Conservation (phyloP, 2,888 invertebrate genomes). For the Mimas tiliae region DNA sequence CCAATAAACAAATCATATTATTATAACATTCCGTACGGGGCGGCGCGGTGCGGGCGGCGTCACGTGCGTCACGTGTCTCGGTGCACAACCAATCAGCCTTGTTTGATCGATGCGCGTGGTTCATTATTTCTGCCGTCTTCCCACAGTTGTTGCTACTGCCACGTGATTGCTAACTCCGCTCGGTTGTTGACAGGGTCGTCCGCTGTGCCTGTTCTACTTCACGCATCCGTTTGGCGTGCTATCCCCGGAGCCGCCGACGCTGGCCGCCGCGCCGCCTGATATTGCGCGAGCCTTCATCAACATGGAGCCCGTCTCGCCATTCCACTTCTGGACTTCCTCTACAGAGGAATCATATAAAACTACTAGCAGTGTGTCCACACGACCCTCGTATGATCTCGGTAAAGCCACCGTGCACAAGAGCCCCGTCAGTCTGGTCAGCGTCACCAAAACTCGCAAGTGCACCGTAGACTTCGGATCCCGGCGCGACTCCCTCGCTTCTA, state of each 20-base stretch:
- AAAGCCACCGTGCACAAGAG: slow-evolving; percentile 51
- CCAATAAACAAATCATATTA: not conserved
- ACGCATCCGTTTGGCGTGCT: slow-evolving; percentile 83
- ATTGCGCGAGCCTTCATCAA: slow-evolving; percentile 59
- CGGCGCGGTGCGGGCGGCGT: not conserved
- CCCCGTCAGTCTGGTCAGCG: slow-evolving; percentile 49
- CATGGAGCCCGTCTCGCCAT: slow-evolving; percentile 62
- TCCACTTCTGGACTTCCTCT: slow-evolving; percentile 48
- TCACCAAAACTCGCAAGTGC: slow-evolving; percentile 43
- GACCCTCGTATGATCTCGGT: slow-evolving; percentile 50
- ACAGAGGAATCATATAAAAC: slow-evolving; percentile 50
- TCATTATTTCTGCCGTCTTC: not conserved
- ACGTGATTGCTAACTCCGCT: not conserved
- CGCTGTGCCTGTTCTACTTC: slow-evolving; percentile 84
- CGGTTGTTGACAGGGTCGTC: slow-evolving; percentile 61
- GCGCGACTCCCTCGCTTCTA: slow-evolving; percentile 58
- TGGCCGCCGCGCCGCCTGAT: slow-evolving; percentile 54
- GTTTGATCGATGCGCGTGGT: slow-evolving; percentile 11
- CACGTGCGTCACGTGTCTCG: too few relatives aligned
- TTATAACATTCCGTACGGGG: not conserved
- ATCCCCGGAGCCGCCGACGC: slow-evolving; percentile 73
- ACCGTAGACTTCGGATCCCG: slow-evolving; percentile 44
- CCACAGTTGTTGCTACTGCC: not conserved
- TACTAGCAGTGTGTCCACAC: slow-evolving; percentile 34
- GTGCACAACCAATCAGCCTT: not conserved